A percentile compares a stretch with the other conserved stretches of the same genome.
Conservation (phyloP, 2,888 invertebrate species). For the Cantharis lateralis region DNA sequence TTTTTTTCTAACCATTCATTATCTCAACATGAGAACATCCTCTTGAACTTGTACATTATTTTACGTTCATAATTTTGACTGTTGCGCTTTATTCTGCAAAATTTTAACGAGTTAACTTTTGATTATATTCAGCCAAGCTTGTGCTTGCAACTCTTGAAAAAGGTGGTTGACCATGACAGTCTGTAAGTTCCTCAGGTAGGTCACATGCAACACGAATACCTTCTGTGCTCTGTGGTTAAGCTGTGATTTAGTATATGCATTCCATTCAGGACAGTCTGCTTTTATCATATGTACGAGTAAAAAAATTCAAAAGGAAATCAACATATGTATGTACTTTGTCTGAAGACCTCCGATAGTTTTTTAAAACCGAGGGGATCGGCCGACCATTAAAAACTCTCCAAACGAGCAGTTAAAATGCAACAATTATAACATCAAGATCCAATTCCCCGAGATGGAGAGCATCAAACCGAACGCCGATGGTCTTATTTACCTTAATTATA, state of each 20-base stretch:
- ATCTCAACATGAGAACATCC: constrained; percentile 2
- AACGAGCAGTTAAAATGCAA: not conserved
- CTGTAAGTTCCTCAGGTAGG: constrained; percentile 38
- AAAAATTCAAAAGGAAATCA: not conserved
- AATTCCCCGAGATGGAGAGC: not conserved
- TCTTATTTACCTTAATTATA: not conserved
- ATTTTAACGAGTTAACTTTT: not conserved
- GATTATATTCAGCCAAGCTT: not conserved
- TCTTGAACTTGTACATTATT: not conserved
- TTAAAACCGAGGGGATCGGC: not conserved
- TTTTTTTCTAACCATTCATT: not conserved
- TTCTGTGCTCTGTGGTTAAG: constrained; percentile 11
- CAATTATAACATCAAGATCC: not conserved
- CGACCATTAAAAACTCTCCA: too few relatives aligned
- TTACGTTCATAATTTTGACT: not conserved
- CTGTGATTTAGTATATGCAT: constrained; percentile 10
- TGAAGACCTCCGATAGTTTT: not conserved
- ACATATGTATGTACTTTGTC: not conserved
- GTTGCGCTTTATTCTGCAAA: not conserved
- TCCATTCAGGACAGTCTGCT: constrained; percentile 10
- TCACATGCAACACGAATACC: constrained; percentile 30
- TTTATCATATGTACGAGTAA: not conserved
- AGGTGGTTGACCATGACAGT: constrained; percentile 33
- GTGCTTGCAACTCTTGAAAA: not conserved
- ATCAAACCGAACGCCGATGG: not conserved